These are phyloP conservation scores for Hydrophis major DNA, from an alignment of 2,797 vertebrate genomes.

Conservation along the genomic window DNA sequence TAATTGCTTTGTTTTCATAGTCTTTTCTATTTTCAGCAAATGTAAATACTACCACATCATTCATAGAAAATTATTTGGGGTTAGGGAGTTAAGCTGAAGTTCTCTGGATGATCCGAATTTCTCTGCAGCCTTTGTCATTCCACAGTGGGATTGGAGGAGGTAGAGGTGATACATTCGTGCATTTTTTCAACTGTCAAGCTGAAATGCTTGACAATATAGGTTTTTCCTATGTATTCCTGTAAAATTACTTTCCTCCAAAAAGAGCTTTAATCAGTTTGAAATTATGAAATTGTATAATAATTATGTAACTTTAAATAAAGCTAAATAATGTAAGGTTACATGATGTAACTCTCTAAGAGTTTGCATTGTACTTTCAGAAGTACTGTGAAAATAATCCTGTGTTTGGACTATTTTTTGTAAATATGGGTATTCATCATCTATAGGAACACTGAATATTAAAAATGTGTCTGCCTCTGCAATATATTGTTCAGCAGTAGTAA, in stretches of 20 bases:
- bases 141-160: not conserved
- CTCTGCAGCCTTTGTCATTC: not conserved
- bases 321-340: not conserved
- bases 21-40: not conserved
- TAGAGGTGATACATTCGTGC: not conserved
- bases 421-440: not conserved
- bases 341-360: not conserved
- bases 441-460: not conserved
- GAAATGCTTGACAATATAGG: not conserved
- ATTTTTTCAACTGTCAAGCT: not conserved
- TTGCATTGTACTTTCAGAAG: not conserved
- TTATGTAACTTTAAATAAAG: not conserved
- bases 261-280: not conserved
- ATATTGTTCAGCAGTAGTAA: not conserved
- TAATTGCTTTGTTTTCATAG: not conserved
- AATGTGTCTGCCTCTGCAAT: not conserved
- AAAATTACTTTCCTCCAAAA: not conserved
- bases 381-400: not conserved
- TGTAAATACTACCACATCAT: not conserved
- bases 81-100: not conserved
- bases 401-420: conserved; percentile 2
- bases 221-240: not conserved
- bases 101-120: not conserved
- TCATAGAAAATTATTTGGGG: not conserved
- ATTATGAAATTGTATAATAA: not conserved